Percentiles rank a stretch among this genome's conserved stretches.
phyloP scores from a whole-genome alignment of 2,113 vertebrate species.

The Athene cunicularia region DNA sequence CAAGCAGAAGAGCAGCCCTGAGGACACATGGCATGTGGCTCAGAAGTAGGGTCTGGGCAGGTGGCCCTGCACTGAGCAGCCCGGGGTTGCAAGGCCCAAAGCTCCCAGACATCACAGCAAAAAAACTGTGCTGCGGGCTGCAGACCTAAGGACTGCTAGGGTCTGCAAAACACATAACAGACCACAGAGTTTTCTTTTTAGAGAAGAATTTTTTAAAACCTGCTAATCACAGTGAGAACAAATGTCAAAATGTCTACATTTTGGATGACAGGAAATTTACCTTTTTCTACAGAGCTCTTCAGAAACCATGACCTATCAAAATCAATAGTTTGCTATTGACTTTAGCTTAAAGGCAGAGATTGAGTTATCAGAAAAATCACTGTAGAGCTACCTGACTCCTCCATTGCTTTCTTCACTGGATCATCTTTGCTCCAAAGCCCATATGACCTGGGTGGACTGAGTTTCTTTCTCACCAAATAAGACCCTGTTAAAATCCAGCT shows the following conservation, averaged over 20 bases:
- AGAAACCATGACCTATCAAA: not conserved
- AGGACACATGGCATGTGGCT: not conserved
- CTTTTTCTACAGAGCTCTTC: not conserved
- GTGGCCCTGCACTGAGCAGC: not conserved
- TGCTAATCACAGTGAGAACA: not conserved
- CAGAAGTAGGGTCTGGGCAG: not conserved
- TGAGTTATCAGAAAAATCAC: not conserved
- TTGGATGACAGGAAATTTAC: not conserved
- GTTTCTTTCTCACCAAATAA: not conserved
- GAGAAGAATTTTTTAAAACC: not conserved
- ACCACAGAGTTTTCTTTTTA: not conserved
- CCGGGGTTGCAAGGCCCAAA: not conserved
- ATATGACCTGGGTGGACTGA: accelerated
- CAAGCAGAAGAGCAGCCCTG: not conserved
- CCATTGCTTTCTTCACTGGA: not conserved
- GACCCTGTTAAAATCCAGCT: not conserved
- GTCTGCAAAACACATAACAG: not conserved
- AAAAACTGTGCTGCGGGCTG: not conserved
- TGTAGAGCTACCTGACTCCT: not conserved
- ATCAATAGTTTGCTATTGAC: not conserved
- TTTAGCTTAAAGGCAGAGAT: not conserved
- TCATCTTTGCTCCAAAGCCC: not conserved
- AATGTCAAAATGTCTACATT: not conserved
- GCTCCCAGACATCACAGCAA: not conserved
- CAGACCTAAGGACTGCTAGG: not conserved